These are phyloP conservation scores for Perca flavescens DNA, from an alignment of 2,113 vertebrate species.

Conservation along the genomic window DNA sequence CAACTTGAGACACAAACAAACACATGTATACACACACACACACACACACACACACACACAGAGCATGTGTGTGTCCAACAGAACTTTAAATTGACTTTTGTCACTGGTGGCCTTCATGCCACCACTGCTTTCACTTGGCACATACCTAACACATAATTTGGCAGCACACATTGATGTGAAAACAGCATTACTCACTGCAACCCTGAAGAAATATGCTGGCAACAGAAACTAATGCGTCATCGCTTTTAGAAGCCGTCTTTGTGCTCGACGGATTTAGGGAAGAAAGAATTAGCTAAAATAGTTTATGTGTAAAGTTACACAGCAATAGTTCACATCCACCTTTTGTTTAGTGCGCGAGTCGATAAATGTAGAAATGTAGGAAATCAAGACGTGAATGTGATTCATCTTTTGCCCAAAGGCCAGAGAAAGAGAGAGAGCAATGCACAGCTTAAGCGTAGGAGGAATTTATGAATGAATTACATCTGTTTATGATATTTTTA, in stretches of 20 bases:
- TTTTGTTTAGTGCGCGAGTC: neutral
- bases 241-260: conserved; percentile 34
- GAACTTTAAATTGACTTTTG: conserved; percentile 76
- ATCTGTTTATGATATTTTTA: neutral
- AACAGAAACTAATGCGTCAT: conserved; percentile 51
- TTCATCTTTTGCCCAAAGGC: conserved; percentile 20
- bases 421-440: neutral
- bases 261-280: conserved; percentile 32
- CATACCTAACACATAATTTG: conserved; percentile 43
- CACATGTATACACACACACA: conserved; percentile 1
- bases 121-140: conserved; percentile 60
- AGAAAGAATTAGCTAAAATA: conserved; percentile 34
- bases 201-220: conserved; percentile 56
- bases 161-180: conserved; percentile 56
- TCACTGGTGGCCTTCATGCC: conserved; percentile 56
- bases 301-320: conserved; percentile 22
- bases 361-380: neutral
- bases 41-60: neutral
- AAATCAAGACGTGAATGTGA: conserved; percentile 6
- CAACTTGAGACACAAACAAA: conserved; percentile 57
- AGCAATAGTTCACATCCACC: neutral
- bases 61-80: conserved; percentile 38
- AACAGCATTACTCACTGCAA: conserved; percentile 53
- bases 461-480: conserved; percentile 44
- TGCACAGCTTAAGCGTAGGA: conserved; percentile 11